Evolutionary conservation across 2,113 vertebrate species (phyloP), one percentile per base, ranked within the genome.

Genomic region (Silurus glanis): DNA sequence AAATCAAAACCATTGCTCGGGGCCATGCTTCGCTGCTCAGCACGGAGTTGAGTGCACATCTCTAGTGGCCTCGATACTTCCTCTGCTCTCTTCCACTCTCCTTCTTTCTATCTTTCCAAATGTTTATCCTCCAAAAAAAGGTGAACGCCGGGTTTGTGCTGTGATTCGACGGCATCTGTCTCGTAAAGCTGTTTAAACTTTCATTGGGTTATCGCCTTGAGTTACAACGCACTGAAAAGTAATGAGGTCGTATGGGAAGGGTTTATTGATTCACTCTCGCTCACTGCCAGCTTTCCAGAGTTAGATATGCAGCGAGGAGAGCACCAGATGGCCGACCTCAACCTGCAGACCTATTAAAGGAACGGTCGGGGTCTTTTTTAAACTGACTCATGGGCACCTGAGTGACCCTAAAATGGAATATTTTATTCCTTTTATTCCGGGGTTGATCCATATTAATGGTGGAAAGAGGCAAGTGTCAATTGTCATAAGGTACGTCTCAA

Each of bases 151-250:
- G 7, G 71, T 80, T 83, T 86, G 76, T 84, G 88, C 85, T 82
- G 75, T 78, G 56, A 85, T 75, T 66, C 45, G 28, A 83, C 83
- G 78, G 88, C 89, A 88, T 90, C 72, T 89, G 82, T 89, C 88
- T 90, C 85, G 61, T 89, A 90, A 90, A 90, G 88, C 90, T 92
- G 86, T 92, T 92, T 92, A 91, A 90, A 90, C 88, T 92, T 91
- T 91, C 91, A 90, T 92, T 87, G 90, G 86, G 85, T 85, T 91
- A 88, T 91, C 89, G 78, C 88, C 90, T 88, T 91, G 89, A 91
- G 90, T 92, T 92, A 92, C 91, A 91, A 87, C 55, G 69, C 88
- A 88, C 71, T 85, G 88, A 86, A 88, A 90, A 90, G 88, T 90
- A 92, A 91, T 91, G 89, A 92, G 90, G 90, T 90, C 79, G 84